Conservation (phyloP, 2,888 invertebrate species). For the Hydropsyche betteni region DNA sequence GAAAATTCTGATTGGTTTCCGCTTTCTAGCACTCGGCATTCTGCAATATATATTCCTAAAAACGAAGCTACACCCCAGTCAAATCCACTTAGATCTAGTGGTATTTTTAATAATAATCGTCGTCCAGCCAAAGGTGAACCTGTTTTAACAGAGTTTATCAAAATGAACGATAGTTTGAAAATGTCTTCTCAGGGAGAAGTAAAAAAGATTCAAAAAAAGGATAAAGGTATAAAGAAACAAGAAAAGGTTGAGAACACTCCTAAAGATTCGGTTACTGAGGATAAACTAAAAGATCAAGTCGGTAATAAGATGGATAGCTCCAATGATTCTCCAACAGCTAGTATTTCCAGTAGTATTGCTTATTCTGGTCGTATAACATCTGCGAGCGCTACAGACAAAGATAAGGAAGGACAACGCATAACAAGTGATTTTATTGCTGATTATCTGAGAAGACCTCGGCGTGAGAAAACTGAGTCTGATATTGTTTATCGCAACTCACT, state of each 20-base stretch:
- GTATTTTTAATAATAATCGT: slow-evolving; percentile 74
- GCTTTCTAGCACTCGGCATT: slow-evolving; percentile 76
- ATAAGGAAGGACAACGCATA: slow-evolving; percentile 35
- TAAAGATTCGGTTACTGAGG: slow-evolving; percentile 57
- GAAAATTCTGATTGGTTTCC: slow-evolving; percentile 88
- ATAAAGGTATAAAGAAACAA: slow-evolving; percentile 41
- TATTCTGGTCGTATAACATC: slow-evolving; percentile 56
- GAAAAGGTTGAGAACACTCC: slow-evolving; percentile 52
- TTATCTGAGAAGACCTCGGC: slow-evolving; percentile 67
- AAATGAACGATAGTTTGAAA: slow-evolving; percentile 66
- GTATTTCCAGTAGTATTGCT: slow-evolving; percentile 59
- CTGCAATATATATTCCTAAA: slow-evolving; percentile 73
- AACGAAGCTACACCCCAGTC: slow-evolving; percentile 60
- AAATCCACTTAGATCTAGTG: slow-evolving; percentile 71
- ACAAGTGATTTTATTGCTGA: slow-evolving; percentile 57
- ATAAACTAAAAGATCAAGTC: slow-evolving; percentile 47
- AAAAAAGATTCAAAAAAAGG: slow-evolving; percentile 57
- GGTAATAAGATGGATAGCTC: not conserved
- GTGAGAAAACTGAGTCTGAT: slow-evolving; percentile 91
- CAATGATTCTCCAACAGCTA: slow-evolving; percentile 58
- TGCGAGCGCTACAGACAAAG: slow-evolving; percentile 30
- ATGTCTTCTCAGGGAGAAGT: slow-evolving; percentile 61
- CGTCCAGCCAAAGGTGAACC: slow-evolving; percentile 74
- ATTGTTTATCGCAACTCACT: slow-evolving; percentile 76
- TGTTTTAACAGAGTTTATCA: slow-evolving; percentile 75